Evolutionary conservation across 2,797 vertebrate genomes (phyloP), one percentile per base, ranked within the genome.

Genomic region (Melanogrammus aeglefinus): DNA sequence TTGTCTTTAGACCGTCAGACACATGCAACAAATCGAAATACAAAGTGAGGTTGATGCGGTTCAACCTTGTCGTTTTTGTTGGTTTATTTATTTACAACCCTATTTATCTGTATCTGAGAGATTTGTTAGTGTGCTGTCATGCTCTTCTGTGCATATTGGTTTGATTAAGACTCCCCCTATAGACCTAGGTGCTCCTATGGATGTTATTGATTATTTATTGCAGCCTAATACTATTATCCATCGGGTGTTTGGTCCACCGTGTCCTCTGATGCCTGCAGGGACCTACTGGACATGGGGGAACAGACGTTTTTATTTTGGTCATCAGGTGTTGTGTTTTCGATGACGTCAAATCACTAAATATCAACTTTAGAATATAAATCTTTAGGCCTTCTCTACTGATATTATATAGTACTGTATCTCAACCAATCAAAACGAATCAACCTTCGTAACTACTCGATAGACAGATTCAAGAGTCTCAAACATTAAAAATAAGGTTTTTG

Each of bases 41-140:
- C 63, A 12, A 27, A 69, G 24, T 63, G 10, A 69, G 24, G 63
- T 27, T 69, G 63, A 69, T 27, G 63, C 63, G 24, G 63, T 69
- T 27, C 24, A 27, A 69, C 1, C 9, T 69, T 10, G 63, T 27
- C 10, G n/a, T 35, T 33, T 72, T 14, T 35, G 6, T 33, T 35
- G 7, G 29, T 33, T 35, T 8, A 7, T 72, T 7, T 72, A 5
- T 72, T 2, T 83, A 85, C 80, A 39, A 72, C 33, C 70, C 79
- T 84, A 87, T 90, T 81, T 81, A 86, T 88, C 63, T 80, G 74
- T 75, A 80, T 82, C 57, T 77, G 71, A 79, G 72, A 41, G 85
- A 87, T 80, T 73, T 86, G 84, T 89, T 86, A 85, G 82, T 86
- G 85, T 75, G 72, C 79, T 82, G 35, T 36, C 83, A 72, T 83